Evolutionary conservation across 1,140 invertebrate species (phyloP).

Genomic region (Caenorhabditis remanei): DNA sequence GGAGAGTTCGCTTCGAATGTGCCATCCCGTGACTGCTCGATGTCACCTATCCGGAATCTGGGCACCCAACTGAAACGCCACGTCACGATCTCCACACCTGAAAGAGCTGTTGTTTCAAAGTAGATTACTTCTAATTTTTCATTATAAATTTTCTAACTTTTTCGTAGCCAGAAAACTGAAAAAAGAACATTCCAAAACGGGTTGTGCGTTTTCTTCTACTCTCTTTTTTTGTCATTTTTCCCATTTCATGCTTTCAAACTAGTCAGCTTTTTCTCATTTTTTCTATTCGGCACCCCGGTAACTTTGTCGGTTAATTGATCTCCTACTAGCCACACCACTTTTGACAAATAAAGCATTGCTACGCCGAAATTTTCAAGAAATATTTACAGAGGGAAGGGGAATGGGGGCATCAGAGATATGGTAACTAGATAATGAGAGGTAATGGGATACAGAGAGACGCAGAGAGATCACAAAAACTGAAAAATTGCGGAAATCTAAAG

Average conservation of each 20-base stretch:
- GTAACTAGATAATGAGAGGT: too few relatives aligned
- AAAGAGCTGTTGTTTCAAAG: conserved; percentile 27
- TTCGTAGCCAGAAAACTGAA: conserved; percentile 14
- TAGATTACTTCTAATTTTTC: neutral
- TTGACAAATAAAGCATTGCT: conserved; percentile 38
- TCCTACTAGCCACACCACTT: neutral
- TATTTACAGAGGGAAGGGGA: neutral
- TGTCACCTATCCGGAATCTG: conserved; percentile 58
- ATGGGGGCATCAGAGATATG: too few relatives aligned
- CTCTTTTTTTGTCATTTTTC: neutral
- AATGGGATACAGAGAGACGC: too few relatives aligned
- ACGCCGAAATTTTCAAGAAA: neutral
- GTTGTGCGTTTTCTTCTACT: conserved; percentile 34
- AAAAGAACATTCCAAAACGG: conserved; percentile 42
- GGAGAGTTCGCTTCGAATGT: conserved; percentile 76
- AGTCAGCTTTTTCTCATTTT: conserved; percentile 14
- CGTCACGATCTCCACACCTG: conserved; percentile 49
- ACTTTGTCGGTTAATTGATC: conserved; percentile 44
- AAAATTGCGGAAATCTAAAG: too few relatives aligned
- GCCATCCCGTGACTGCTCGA: conserved; percentile 66
- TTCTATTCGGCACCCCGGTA: conserved; percentile 44
- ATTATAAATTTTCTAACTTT: neutral
- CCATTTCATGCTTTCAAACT: conserved; percentile 38
- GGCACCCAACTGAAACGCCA: conserved; percentile 60
- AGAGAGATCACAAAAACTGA: too few relatives aligned